These are phyloP conservation scores for Percopsis omiscomaycus DNA, from an alignment of 2,797 vertebrate genomes.

Conservation along the genomic window DNA sequence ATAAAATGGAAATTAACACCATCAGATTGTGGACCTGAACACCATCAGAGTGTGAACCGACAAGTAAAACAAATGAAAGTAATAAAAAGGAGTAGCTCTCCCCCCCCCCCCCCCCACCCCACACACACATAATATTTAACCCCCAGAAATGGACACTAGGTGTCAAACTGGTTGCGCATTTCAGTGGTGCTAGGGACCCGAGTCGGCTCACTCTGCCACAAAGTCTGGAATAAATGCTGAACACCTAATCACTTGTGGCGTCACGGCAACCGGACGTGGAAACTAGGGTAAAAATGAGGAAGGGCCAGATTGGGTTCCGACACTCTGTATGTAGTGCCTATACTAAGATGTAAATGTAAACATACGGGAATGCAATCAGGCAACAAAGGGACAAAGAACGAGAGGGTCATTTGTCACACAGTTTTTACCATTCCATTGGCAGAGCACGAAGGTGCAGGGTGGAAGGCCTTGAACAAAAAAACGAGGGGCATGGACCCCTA, in stretches of 20 bases:
- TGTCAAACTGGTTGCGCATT: too few species aligned
- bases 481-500: conserved; percentile 47
- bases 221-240: background rate
- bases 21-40: too few species aligned
- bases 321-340: too few species aligned
- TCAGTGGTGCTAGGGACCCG: too few species aligned
- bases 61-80: too few species aligned
- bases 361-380: conserved; percentile 3
- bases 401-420: conserved; percentile 34
- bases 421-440: conserved; percentile 59
- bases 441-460: conserved; percentile 47
- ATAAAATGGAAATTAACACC: too few species aligned
- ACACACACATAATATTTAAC: too few species aligned
- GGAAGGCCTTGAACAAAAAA: conserved; percentile 35
- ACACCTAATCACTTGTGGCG: background rate
- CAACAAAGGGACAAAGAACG: conserved; percentile 24
- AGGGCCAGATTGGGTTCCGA: background rate
- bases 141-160: background rate
- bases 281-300: background rate
- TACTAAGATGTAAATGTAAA: background rate
- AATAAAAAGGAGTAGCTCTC: too few species aligned
- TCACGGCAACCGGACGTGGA: background rate
- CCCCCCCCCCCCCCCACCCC: too few species aligned
- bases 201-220: background rate
- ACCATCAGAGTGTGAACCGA: too few species aligned